Conservation (phyloP, 1,140 invertebrate genomes). For the Spodoptera litura region DNA sequence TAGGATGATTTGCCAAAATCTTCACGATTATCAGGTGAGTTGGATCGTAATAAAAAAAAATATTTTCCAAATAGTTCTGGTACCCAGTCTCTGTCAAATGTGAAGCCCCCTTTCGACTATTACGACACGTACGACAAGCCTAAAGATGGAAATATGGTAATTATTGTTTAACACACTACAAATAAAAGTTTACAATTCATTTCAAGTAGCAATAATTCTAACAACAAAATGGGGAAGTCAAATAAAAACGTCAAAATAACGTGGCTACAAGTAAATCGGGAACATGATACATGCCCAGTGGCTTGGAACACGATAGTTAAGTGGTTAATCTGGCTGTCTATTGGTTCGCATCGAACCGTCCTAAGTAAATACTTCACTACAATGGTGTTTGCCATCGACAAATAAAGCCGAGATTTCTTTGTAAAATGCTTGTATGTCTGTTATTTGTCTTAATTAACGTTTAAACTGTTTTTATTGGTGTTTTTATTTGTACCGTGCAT, state of each 20-base stretch:
- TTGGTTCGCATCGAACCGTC: conserved; percentile 62
- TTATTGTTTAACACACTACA: too few species aligned
- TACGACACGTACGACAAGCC: too few species aligned
- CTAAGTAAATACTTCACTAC: conserved; percentile 74
- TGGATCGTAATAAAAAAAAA: too few species aligned
- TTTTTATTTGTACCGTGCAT: not conserved
- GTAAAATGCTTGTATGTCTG: conserved; percentile 1
- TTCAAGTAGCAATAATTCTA: too few species aligned
- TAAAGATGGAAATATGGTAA: too few species aligned
- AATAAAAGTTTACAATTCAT: too few species aligned
- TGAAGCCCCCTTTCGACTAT: too few species aligned
- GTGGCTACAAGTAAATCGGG: conserved; percentile 12
- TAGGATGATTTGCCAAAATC: too few species aligned
- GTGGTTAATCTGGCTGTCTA: conserved; percentile 73
- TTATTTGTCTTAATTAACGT: conserved; percentile 32
- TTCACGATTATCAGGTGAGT: too few species aligned
- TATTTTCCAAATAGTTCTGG: too few species aligned
- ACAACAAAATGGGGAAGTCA: not conserved
- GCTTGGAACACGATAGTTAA: conserved; percentile 56
- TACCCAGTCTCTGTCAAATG: too few species aligned
- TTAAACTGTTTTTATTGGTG: conserved; percentile 4
- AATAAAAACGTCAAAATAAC: conserved; percentile 23
- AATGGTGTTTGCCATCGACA: conserved; percentile 70
- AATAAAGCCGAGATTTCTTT: conserved; percentile 57
- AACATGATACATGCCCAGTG: conserved; percentile 55